Evolutionary conservation across 2,113 vertebrate genomes (phyloP).

Genomic region (Cephalopholis sonnerati): DNA sequence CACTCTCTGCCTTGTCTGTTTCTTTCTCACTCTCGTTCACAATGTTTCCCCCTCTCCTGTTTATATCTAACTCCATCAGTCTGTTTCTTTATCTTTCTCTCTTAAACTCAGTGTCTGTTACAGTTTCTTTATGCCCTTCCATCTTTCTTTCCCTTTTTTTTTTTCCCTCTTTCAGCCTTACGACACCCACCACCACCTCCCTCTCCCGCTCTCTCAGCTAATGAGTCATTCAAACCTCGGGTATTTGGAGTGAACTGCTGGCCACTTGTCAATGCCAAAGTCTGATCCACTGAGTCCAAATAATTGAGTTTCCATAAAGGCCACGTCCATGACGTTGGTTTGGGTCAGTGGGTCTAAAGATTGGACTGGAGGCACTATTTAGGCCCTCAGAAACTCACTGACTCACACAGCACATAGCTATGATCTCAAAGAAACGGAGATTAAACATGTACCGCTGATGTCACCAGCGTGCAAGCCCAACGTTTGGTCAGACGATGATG

Average conservation of each 20-base stretch:
- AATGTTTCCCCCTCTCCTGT: background rate
- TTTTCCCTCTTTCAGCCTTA: slow-evolving; percentile 2
- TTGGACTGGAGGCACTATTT: slow-evolving; percentile 36
- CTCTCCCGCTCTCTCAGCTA: slow-evolving; percentile 46
- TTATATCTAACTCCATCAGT: slow-evolving; percentile 11
- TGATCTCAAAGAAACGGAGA: slow-evolving; percentile 44
- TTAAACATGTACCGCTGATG: slow-evolving; percentile 18
- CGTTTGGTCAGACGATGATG: background rate
- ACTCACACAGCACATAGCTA: slow-evolving; percentile 12
- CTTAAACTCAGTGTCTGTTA: slow-evolving; percentile 24
- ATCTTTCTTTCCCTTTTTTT: slow-evolving; percentile 18
- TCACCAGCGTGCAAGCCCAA: background rate
- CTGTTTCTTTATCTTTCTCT: slow-evolving; percentile 3
- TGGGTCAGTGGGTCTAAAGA: slow-evolving; percentile 47
- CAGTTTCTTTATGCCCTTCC: slow-evolving; percentile 21
- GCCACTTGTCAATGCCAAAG: slow-evolving; percentile 55
- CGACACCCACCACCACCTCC: slow-evolving; percentile 24
- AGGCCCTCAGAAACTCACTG: slow-evolving; percentile 50
- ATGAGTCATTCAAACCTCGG: slow-evolving; percentile 66
- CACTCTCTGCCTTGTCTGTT: background rate
- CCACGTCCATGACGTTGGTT: slow-evolving; percentile 46
- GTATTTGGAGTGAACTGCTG: slow-evolving; percentile 61
- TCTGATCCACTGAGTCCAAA: slow-evolving; percentile 69
- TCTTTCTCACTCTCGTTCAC: background rate
- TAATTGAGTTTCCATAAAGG: slow-evolving; percentile 66